Evolutionary conservation across 1,140 invertebrate genomes (phyloP).

Genomic region (Formica selysi): DNA sequence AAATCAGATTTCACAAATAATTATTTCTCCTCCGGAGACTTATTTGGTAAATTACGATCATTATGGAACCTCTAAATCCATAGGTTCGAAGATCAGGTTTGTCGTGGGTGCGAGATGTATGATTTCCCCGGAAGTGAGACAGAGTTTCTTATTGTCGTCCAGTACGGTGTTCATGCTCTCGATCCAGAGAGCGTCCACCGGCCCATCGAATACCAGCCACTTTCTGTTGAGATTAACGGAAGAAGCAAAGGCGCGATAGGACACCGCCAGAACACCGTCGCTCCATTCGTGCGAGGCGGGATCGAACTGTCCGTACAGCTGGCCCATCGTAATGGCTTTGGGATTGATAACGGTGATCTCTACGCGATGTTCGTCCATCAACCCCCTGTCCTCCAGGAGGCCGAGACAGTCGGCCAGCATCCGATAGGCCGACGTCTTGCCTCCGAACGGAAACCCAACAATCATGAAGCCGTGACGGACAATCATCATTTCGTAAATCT

Average conservation of each 20-base stretch:
- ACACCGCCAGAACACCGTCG: slow-evolving; percentile 97
- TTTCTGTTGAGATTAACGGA: slow-evolving; percentile 92
- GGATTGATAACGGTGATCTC: slow-evolving; percentile 98
- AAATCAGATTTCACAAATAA: neutral
- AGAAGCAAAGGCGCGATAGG: slow-evolving; percentile 95
- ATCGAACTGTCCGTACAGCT: slow-evolving; percentile 98
- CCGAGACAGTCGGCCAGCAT: slow-evolving; percentile 92
- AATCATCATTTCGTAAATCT: slow-evolving; percentile 99
- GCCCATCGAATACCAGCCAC: slow-evolving; percentile 98
- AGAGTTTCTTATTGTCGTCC: slow-evolving; percentile 98
- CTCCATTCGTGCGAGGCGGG: slow-evolving; percentile 97
- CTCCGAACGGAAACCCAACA: slow-evolving; percentile 96
- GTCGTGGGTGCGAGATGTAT: slow-evolving; percentile 97
- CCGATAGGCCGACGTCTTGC: slow-evolving; percentile 93
- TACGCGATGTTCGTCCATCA: slow-evolving; percentile 95
- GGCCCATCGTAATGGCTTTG: slow-evolving; percentile 98
- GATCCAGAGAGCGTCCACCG: slow-evolving; percentile 98
- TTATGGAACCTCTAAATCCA: slow-evolving; percentile 92
- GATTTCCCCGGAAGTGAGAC: slow-evolving; percentile 97
- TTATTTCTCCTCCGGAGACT: neutral
- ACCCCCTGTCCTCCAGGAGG: slow-evolving; percentile 91
- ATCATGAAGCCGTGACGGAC: slow-evolving; percentile 96
- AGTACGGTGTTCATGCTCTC: slow-evolving; percentile 99
- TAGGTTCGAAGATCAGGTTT: slow-evolving; percentile 97
- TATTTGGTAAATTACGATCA: neutral